These are phyloP conservation scores for Carterocephalus palaemon DNA, from an alignment of 2,888 invertebrate species.

Conservation along the genomic window DNA sequence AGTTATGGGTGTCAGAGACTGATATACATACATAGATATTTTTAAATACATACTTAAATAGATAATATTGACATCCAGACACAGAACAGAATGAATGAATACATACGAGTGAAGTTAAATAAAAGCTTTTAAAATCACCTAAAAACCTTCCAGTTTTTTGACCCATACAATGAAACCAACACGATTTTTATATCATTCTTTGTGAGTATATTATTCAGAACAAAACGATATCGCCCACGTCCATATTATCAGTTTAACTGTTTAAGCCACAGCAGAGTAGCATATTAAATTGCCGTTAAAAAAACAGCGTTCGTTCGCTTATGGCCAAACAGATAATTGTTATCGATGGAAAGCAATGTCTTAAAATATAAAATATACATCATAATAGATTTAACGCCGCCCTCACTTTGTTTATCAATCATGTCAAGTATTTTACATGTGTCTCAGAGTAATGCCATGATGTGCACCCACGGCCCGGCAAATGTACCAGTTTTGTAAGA, in stretches of 20 bases:
- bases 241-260: conserved; percentile 6
- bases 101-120: too few species aligned
- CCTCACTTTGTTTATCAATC: conserved; percentile 39
- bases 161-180: background rate
- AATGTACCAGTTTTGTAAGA: conserved; percentile 6
- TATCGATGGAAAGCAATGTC: conserved; percentile 8
- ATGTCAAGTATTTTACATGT: conserved; percentile 39
- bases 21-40: too few species aligned
- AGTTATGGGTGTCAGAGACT: too few species aligned
- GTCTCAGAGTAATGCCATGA: conserved; percentile 43
- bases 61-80: too few species aligned
- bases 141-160: background rate
- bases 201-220: background rate
- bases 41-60: too few species aligned
- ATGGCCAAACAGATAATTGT: conserved; percentile 10
- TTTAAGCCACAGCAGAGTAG: conserved; percentile 3
- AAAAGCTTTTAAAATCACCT: too few species aligned
- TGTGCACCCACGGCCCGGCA: conserved; percentile 48
- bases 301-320: conserved; percentile 7
- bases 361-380: conserved; percentile 9
- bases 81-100: too few species aligned
- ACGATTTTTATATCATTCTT: conserved; percentile 2
- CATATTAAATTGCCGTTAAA: conserved; percentile 5
- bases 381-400: conserved; percentile 3
- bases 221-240: conserved; percentile 11